phyloP scores from a whole-genome alignment of 2,888 invertebrate genomes.

The Tubiluchus corallicola region DNA sequence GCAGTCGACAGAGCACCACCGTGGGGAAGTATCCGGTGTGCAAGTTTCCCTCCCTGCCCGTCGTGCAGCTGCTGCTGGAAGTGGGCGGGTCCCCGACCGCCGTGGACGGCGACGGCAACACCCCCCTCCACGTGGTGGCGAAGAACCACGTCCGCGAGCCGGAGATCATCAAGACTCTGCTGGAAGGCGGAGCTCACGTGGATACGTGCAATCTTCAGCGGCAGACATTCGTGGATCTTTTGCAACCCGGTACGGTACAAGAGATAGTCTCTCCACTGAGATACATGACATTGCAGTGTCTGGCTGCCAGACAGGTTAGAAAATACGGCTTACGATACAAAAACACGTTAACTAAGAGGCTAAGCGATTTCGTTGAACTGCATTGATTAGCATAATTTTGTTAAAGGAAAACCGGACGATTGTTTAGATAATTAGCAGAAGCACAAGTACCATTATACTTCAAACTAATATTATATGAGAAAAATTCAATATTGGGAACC shows the following conservation, averaged over 20 bases:
- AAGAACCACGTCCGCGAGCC: conserved; percentile 48
- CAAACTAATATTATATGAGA: no score
- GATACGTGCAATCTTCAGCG: conserved; percentile 38
- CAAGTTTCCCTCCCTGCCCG: conserved; percentile 46
- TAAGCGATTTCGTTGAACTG: conserved; percentile 25
- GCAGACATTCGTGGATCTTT: conserved; percentile 21
- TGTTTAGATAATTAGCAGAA: no score
- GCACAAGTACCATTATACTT: no score
- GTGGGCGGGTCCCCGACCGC: conserved; percentile 66
- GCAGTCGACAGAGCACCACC: conserved; percentile 49
- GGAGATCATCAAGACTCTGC: conserved; percentile 47
- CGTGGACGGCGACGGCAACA: conserved; percentile 61
- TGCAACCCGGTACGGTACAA: conserved; percentile 19
- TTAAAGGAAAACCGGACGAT: no score
- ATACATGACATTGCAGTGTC: conserved; percentile 24
- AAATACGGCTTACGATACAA: conserved; percentile 36
- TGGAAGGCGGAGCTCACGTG: conserved; percentile 63
- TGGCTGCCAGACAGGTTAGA: conserved; percentile 39
- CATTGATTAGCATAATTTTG: no score
- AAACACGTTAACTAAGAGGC: conserved; percentile 21
- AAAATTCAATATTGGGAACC: no score
- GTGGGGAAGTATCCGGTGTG: conserved; percentile 48
- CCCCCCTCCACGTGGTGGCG: conserved; percentile 66
- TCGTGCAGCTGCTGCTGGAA: conserved; percentile 52
- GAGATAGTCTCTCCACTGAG: conserved; percentile 23